phyloP scores from a whole-genome alignment of 2,888 invertebrate species.

The Pollenia labialis region DNA sequence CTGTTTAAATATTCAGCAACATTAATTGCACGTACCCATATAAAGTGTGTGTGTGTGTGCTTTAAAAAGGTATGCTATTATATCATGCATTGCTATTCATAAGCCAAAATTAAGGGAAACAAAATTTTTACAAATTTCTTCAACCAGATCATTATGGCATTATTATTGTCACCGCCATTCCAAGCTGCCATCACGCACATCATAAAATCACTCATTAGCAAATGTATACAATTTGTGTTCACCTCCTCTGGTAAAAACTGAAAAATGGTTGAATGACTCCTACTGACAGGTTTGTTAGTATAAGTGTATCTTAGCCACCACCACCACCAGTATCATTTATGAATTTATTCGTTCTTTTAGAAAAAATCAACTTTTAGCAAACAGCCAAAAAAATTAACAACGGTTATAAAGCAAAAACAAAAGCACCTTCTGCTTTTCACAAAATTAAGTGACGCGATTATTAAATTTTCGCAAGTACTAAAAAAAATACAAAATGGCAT shows the following conservation, averaged over 20 bases:
- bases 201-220: slow-evolving; percentile 28
- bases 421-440: slow-evolving; percentile 66
- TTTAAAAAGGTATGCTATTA: not conserved
- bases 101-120: not conserved
- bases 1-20: not conserved
- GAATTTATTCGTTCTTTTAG: not conserved
- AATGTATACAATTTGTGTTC: slow-evolving; percentile 22
- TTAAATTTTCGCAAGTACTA: slow-evolving; percentile 42
- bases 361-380: slow-evolving; percentile 4
- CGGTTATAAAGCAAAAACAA: slow-evolving; percentile 77
- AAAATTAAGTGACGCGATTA: slow-evolving; percentile 69
- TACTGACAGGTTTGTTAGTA: not conserved
- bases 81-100: slow-evolving; percentile 24
- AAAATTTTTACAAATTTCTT: slow-evolving; percentile 6
- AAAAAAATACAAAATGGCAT: slow-evolving; percentile 6
- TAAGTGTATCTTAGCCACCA: not conserved
- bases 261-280: not conserved
- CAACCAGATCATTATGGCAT: slow-evolving; percentile 32
- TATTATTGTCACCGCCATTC: not conserved
- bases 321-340: slow-evolving; percentile 15
- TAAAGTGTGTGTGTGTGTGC: not conserved
- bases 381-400: slow-evolving; percentile 77
- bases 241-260: slow-evolving; percentile 14
- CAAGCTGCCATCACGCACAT: slow-evolving; percentile 1
- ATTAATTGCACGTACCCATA: slow-evolving; percentile 12